Percentiles rank a stretch among this genome's conserved stretches.
Evolutionary conservation across 2,888 invertebrate genomes (phyloP).

Genomic region (Nemurella pictetii): DNA sequence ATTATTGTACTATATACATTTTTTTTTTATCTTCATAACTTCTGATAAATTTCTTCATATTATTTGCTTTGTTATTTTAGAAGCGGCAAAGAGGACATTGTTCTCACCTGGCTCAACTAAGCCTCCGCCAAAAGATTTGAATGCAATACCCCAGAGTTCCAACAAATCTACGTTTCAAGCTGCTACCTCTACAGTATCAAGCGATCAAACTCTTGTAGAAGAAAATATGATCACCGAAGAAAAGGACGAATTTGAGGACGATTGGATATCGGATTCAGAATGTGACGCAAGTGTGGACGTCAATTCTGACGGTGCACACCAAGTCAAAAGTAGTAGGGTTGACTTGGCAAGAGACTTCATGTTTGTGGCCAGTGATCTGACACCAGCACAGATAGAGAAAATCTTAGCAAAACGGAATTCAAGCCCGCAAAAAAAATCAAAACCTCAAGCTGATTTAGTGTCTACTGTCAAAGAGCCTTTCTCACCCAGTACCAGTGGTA

Average conservation of each 20-base stretch:
- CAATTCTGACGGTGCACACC: neutral
- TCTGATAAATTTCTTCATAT: conserved; percentile 30
- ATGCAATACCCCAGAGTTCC: neutral
- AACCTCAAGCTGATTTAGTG: neutral
- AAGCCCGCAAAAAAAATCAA: conserved; percentile 10
- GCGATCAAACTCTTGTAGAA: neutral
- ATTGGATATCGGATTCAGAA: conserved; percentile 18
- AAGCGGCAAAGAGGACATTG: conserved; percentile 14
- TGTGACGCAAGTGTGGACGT: neutral
- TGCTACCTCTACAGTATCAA: neutral
- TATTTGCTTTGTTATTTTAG: conserved; percentile 12
- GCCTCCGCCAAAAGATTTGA: neutral
- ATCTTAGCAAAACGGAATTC: conserved; percentile 50
- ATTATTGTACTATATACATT: neutral
- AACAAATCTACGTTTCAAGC: neutral
- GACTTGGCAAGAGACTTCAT: conserved; percentile 67
- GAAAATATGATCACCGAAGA: conserved; percentile 1
- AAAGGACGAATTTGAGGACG: conserved; percentile 23
- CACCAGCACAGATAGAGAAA: conserved; percentile 65
- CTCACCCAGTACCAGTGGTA: neutral
- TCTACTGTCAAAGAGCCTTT: neutral
- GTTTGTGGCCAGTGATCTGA: conserved; percentile 75
- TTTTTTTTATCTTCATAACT: conserved; percentile 17
- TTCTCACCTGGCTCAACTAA: neutral
- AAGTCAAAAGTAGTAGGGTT: conserved; percentile 45